Evolutionary conservation across 1,140 invertebrate genomes (phyloP).

Genomic region (Tetramorium simillimum): DNA sequence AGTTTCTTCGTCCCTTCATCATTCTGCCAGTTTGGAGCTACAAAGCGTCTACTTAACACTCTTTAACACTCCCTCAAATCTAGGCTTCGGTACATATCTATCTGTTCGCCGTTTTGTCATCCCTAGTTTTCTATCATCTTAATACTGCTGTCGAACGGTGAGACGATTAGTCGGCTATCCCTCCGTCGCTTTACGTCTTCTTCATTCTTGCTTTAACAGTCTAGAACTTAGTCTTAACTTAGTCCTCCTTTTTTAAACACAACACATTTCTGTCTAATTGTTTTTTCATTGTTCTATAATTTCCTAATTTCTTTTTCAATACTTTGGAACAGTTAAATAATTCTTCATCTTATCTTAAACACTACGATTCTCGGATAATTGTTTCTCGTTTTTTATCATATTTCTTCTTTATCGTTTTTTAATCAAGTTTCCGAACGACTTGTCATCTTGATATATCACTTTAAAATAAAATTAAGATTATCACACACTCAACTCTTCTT

Average conservation of each 20-base stretch:
- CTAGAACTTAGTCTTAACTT: neutral
- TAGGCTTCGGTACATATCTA: constrained; percentile 18
- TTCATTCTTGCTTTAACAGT: neutral
- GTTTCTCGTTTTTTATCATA: neutral
- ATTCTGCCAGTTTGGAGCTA: constrained; percentile 28
- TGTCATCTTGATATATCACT: constrained; percentile 1
- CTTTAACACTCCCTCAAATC: constrained; percentile 12
- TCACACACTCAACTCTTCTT: neutral
- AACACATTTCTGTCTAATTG: neutral
- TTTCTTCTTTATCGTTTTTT: neutral
- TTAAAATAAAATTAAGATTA: constrained; percentile 6
- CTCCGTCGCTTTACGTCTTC: neutral
- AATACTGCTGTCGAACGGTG: constrained; percentile 16
- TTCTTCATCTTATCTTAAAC: constrained; percentile 22
- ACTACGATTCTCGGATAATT: constrained; percentile 13
- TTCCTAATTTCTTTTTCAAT: constrained; percentile 17
- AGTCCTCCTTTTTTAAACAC: neutral
- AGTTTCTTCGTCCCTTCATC: neutral
- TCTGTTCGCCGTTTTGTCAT: neutral
- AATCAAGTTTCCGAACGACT: neutral
- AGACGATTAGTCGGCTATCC: neutral
- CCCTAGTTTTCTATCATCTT: constrained; percentile 17
- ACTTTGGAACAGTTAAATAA: constrained; percentile 18
- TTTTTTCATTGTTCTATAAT: constrained; percentile 15
- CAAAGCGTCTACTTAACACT: constrained; percentile 36